A percentile compares a stretch with the other conserved stretches of the same genome.
Conservation (phyloP, 2,113 vertebrate genomes). For the Epinephelus lanceolatus region DNA sequence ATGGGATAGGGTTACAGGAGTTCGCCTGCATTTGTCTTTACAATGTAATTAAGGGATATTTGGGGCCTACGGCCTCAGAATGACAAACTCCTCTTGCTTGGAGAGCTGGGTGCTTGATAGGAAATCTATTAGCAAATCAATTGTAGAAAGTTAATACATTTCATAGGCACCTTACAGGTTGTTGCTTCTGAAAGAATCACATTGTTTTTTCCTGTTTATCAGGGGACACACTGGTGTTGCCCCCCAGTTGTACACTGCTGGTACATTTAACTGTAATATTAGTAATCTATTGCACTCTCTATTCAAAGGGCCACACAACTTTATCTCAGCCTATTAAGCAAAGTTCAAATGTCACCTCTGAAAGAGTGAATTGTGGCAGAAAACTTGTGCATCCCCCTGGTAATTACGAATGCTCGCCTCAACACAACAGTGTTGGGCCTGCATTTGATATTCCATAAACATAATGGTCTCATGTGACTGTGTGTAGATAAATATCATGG, state of each 20-base stretch:
- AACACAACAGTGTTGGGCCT: slow-evolving; percentile 61
- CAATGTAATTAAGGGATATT: slow-evolving; percentile 85
- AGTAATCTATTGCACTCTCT: slow-evolving; percentile 30
- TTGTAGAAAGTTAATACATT: slow-evolving; percentile 65
- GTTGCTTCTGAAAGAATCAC: slow-evolving; percentile 15
- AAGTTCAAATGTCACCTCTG: slow-evolving; percentile 74
- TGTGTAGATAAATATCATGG: slow-evolving; percentile 81
- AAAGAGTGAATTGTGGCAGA: slow-evolving; percentile 71
- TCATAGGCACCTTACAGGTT: slow-evolving; percentile 14
- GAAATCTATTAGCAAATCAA: slow-evolving; percentile 74
- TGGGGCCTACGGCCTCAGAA: slow-evolving; percentile 68
- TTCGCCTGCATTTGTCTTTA: slow-evolving; percentile 82
- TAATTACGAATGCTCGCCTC: slow-evolving; percentile 69
- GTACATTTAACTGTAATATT: slow-evolving; percentile 46
- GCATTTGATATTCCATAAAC: slow-evolving; percentile 81
- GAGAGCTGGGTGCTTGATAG: slow-evolving; percentile 61
- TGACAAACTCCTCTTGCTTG: slow-evolving; percentile 70
- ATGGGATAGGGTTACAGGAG: slow-evolving; percentile 76
- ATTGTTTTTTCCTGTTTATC: slow-evolving; percentile 40
- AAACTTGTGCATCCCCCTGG: slow-evolving; percentile 70
- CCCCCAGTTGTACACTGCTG: slow-evolving; percentile 27
- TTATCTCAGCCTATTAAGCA: slow-evolving; percentile 64
- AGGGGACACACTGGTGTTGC: background rate
- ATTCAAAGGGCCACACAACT: slow-evolving; percentile 55
- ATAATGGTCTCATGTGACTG: slow-evolving; percentile 83